These are phyloP conservation scores for Calliopsis andreniformis DNA, from an alignment of 1,140 invertebrate species.

Conservation along the genomic window DNA sequence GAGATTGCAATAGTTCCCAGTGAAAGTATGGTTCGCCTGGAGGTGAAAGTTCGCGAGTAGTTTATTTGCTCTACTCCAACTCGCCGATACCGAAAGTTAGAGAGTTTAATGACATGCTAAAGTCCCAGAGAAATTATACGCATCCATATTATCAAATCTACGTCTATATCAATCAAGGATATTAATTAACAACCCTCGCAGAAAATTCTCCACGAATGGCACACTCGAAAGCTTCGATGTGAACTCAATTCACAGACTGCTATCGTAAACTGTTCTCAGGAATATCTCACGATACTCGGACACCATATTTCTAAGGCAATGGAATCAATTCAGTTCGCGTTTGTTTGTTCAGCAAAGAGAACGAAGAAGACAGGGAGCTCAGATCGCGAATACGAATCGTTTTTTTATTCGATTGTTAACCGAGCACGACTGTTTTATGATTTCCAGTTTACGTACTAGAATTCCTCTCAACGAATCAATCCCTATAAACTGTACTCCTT, in stretches of 20 bases:
- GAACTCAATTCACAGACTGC: too few species aligned
- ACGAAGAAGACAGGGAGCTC: not conserved
- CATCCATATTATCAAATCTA: too few species aligned
- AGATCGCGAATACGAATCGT: conserved; percentile 1
- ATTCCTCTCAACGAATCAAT: conserved; percentile 19
- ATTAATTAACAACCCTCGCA: too few species aligned
- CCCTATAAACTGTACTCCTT: conserved; percentile 15
- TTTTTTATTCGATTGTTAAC: conserved; percentile 25
- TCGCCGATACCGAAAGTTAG: not conserved
- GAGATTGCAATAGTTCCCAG: conserved; percentile 7
- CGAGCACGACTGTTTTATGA: conserved; percentile 25
- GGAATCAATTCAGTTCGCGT: not conserved
- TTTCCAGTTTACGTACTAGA: conserved; percentile 29
- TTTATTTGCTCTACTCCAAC: not conserved
- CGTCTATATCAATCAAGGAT: too few species aligned
- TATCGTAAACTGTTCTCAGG: not conserved
- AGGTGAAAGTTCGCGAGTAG: not conserved
- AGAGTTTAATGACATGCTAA: not conserved
- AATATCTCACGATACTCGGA: too few species aligned
- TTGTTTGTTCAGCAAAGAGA: too few species aligned
- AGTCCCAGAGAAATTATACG: too few species aligned
- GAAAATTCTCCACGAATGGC: too few species aligned
- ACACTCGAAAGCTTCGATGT: too few species aligned
- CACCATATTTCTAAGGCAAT: conserved; percentile 1
- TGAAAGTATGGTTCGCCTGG: conserved; percentile 23